phyloP scores from a whole-genome alignment of 1,140 invertebrate species.

The Drosophila parvula region DNA sequence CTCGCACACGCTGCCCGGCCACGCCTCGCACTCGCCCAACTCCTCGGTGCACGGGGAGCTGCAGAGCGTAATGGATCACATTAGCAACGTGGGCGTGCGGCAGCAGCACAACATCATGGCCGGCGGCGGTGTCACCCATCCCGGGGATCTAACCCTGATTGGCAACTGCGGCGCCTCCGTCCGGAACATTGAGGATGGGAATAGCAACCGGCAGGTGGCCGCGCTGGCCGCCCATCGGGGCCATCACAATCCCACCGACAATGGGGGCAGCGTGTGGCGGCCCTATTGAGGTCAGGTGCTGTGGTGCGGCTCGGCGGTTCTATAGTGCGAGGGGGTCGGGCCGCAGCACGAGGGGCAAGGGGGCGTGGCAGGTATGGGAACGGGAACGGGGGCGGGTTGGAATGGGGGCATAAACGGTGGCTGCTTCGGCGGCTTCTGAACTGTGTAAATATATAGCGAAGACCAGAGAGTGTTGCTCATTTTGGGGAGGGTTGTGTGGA shows the following conservation, averaged over 20 bases:
- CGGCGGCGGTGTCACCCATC: constrained; percentile 83
- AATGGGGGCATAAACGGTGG: constrained; percentile 13
- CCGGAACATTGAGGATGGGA: constrained; percentile 86
- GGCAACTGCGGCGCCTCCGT: constrained; percentile 87
- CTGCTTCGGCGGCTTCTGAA: constrained; percentile 20
- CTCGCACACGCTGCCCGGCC: constrained; percentile 87
- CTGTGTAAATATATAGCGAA: constrained; percentile 43
- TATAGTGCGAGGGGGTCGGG: constrained; percentile 79
- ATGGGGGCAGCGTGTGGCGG: constrained; percentile 88
- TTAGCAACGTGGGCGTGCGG: constrained; percentile 85
- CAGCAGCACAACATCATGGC: constrained; percentile 86
- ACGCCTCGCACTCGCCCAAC: constrained; percentile 85
- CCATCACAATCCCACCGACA: constrained; percentile 87
- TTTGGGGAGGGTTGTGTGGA: no score
- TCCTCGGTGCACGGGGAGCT: constrained; percentile 87
- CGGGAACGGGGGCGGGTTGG: constrained; percentile 12
- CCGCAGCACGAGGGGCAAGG: constrained; percentile 62
- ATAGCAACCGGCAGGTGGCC: constrained; percentile 84
- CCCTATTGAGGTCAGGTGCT: constrained; percentile 85
- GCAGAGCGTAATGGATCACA: constrained; percentile 89
- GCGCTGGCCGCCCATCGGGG: constrained; percentile 86
- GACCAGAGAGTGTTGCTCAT: neutral
- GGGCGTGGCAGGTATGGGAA: constrained; percentile 13
- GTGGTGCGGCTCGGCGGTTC: constrained; percentile 83
- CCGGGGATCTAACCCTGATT: constrained; percentile 86